phyloP scores from a whole-genome alignment of 2,113 vertebrate genomes.

The Turdus rufiventris region DNA sequence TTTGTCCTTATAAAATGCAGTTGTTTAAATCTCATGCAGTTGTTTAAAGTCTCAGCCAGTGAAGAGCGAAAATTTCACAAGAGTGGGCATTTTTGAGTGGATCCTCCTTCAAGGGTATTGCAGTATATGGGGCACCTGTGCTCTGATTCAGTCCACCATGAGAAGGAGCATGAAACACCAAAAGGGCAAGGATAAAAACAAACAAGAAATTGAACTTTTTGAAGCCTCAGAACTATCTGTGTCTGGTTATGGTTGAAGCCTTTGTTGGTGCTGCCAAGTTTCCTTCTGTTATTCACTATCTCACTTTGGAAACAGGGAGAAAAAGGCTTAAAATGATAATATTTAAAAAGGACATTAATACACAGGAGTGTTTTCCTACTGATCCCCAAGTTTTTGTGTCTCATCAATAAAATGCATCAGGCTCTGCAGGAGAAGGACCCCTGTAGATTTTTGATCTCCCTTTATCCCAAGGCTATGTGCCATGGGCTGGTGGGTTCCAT shows the following conservation, averaged over 20 bases:
- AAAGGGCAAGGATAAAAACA: neutral
- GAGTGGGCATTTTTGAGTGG: neutral
- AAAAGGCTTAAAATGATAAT: neutral
- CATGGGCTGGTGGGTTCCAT: rapidly evolving
- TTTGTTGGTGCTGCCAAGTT: neutral
- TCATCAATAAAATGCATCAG: neutral
- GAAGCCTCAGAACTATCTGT: neutral
- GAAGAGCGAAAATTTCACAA: neutral
- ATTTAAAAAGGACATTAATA: neutral
- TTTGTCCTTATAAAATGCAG: neutral
- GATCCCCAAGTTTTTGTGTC: neutral
- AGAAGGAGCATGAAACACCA: neutral
- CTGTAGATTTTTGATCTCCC: neutral
- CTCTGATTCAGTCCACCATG: neutral
- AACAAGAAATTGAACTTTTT: neutral
- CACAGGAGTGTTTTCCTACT: rapidly evolving
- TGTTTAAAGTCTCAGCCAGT: neutral
- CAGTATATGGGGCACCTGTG: neutral
- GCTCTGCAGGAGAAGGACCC: neutral
- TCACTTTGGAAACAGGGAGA: neutral
- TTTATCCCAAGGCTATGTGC: neutral
- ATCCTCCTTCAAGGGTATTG: neutral
- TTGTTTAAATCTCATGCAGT: neutral
- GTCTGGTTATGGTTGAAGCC: neutral
- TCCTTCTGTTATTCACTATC: neutral